phyloP scores from a whole-genome alignment of 92 coral and sea anemone genomes.

The Phymanthus crucifer region DNA sequence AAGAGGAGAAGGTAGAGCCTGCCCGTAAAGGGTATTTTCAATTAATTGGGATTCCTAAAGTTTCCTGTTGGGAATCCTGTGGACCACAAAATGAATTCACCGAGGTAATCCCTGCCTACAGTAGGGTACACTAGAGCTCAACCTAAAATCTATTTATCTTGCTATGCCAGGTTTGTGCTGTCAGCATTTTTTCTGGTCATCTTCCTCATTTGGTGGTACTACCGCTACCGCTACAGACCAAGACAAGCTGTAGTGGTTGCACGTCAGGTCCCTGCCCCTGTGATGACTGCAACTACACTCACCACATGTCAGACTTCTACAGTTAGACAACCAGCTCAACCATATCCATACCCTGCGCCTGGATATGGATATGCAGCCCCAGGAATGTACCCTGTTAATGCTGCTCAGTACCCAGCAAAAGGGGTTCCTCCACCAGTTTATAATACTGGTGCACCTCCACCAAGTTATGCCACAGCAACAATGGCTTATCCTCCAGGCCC shows the following conservation, averaged over 20 bases:
- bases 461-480: constrained; percentile 23
- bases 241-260: constrained; percentile 40
- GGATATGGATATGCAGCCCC: constrained; percentile 8
- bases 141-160: too few relatives aligned
- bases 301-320: neutral
- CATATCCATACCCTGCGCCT: neutral
- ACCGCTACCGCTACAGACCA: constrained; percentile 88
- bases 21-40: too few relatives aligned
- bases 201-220: constrained; percentile 92
- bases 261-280: constrained; percentile 27
- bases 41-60: too few relatives aligned
- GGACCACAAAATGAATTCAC: too few relatives aligned
- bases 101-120: too few relatives aligned
- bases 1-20: too few relatives aligned
- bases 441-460: constrained; percentile 27
- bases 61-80: too few relatives aligned
- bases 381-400: constrained; percentile 24
- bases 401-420: constrained; percentile 8
- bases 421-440: constrained; percentile 8
- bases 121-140: too few relatives aligned
- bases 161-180: constrained; percentile 58
- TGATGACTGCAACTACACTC: constrained; percentile 22
- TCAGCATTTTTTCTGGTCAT: constrained; percentile 42
- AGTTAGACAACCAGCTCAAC: neutral
- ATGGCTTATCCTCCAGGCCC: too few relatives aligned